A percentile compares a stretch with the other conserved stretches of the same genome.
phyloP scores from a whole-genome alignment of 2,797 vertebrate genomes.

The Naso thynnoides region DNA sequence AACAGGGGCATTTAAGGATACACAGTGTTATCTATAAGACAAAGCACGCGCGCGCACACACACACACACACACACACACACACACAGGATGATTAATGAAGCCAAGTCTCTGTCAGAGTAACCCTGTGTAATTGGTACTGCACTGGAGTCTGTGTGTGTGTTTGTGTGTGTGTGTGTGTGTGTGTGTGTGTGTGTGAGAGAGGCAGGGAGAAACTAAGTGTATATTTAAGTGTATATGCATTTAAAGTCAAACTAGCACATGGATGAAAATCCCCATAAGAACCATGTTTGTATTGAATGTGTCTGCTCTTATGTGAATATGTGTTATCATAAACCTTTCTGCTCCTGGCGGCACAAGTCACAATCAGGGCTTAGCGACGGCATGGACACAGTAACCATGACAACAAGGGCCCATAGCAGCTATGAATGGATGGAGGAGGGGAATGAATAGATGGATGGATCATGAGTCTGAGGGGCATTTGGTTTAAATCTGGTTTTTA shows the following conservation, averaged over 20 bases:
- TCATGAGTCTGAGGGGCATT: constrained; percentile 40
- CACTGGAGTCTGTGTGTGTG: background rate
- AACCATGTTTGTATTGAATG: background rate
- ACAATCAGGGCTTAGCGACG: constrained; percentile 57
- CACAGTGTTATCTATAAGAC: constrained; percentile 36
- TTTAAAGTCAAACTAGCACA: constrained; percentile 25
- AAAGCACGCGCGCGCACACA: constrained; percentile 21
- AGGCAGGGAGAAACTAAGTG: background rate
- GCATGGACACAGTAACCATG: constrained; percentile 77
- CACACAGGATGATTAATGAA: constrained; percentile 46
- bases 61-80: constrained; percentile 24
- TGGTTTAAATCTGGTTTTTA: constrained; percentile 38
- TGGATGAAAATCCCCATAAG: constrained; percentile 47
- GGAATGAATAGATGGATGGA: constrained; percentile 57
- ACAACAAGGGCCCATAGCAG: constrained; percentile 66
- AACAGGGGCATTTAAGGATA: constrained; percentile 47
- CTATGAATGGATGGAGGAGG: constrained; percentile 70
- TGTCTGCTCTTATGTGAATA: constrained; percentile 1
- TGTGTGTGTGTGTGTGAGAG: background rate
- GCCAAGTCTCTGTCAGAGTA: constrained; percentile 31
- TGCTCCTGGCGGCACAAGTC: constrained; percentile 48
- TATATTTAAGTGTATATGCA: background rate
- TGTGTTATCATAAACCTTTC: constrained; percentile 37
- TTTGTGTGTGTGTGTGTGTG: constrained; percentile 6
- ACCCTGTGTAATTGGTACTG: constrained; percentile 22